phyloP scores from a whole-genome alignment of 2,797 vertebrate genomes.

The Anguilla anguilla region DNA sequence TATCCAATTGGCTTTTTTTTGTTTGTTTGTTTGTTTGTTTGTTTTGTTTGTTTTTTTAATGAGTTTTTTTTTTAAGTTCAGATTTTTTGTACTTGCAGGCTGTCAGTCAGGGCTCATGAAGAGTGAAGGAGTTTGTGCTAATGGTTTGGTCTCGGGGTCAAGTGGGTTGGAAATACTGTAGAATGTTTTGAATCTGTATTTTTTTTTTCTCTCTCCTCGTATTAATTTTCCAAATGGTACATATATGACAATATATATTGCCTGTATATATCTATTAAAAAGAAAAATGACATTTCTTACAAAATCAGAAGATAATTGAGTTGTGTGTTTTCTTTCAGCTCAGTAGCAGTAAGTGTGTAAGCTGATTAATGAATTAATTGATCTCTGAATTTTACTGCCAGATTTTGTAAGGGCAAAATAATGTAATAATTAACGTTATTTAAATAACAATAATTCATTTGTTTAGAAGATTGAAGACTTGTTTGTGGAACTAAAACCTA shows the following conservation, averaged over 20 bases:
- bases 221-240: constrained; percentile 8
- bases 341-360: background rate
- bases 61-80: background rate
- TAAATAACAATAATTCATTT: background rate
- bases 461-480: background rate
- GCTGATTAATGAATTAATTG: background rate
- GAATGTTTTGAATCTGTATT: background rate
- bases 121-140: background rate
- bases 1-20: background rate
- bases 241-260: background rate
- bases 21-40: background rate
- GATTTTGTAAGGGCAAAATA: background rate
- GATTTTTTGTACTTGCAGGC: constrained; percentile 1
- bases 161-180: background rate
- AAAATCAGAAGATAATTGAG: background rate
- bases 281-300: constrained; percentile 18
- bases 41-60: background rate
- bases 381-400: background rate
- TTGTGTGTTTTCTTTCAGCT: background rate
- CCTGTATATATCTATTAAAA: constrained; percentile 21
- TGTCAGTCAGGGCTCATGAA: background rate
- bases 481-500: background rate
- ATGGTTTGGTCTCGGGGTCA: background rate
- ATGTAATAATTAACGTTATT: background rate
- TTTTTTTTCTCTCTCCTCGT: background rate